Evolutionary conservation across 2,113 vertebrate species (phyloP).

Genomic region (Oriolus oriolus): DNA sequence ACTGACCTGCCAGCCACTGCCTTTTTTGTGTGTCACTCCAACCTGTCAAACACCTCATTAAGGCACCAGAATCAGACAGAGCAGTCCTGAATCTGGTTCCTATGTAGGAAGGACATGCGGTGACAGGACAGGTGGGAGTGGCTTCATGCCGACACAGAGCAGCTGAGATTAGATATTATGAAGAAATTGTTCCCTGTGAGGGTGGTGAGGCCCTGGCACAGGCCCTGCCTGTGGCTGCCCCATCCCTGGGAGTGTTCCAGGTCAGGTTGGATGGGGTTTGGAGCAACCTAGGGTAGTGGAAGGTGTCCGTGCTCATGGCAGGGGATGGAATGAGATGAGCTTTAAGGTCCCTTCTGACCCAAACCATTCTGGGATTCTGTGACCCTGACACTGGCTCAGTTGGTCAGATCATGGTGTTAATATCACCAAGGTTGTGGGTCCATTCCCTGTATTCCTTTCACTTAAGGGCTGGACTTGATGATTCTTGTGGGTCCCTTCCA

Average conservation of each 20-base stretch:
- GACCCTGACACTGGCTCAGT: too few species aligned
- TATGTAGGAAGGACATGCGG: not conserved
- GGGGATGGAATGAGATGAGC: too few species aligned
- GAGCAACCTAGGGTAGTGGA: not conserved
- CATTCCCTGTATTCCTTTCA: not conserved
- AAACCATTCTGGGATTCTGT: not conserved
- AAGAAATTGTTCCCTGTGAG: not conserved
- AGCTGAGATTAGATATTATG: not conserved
- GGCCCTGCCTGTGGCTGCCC: not conserved
- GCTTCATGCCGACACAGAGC: not conserved
- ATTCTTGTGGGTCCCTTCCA: not conserved
- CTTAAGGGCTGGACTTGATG: rapidly evolving
- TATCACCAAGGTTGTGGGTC: not conserved
- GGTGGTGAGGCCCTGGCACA: not conserved
- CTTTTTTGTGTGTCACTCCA: not conserved
- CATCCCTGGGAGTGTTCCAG: not conserved
- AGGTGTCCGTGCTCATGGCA: not conserved
- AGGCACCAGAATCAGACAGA: not conserved
- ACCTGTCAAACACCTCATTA: not conserved
- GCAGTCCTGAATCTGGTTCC: not conserved
- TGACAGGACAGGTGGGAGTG: not conserved
- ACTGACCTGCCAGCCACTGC: not conserved
- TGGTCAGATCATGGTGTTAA: not conserved
- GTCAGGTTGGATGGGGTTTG: not conserved
- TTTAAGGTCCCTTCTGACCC: not conserved